Percentiles rank a stretch among this genome's conserved stretches.
Conservation (phyloP, 2,113 vertebrate species). For the Campylomormyrus tamandua region DNA sequence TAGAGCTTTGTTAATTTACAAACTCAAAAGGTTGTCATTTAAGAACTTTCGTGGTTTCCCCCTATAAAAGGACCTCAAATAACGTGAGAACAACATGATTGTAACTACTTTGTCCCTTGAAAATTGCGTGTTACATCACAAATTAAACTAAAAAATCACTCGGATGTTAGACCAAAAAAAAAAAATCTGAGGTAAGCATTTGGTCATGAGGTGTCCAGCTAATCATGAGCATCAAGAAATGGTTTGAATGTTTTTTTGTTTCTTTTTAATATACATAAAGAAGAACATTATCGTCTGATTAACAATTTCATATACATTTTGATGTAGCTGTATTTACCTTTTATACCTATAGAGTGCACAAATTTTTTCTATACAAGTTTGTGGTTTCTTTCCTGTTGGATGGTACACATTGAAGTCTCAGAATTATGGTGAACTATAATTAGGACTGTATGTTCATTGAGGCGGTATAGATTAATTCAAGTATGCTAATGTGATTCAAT, state of each 20-base stretch:
- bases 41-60: background rate
- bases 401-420: background rate
- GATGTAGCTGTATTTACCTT: background rate
- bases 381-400: too few species aligned
- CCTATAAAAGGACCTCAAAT: background rate
- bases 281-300: background rate
- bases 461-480: conserved; percentile 64
- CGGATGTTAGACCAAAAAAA: background rate
- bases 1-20: background rate
- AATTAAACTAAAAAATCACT: background rate
- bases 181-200: background rate
- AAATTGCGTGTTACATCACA: too few species aligned
- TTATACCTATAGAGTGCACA: background rate
- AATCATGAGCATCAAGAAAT: background rate
- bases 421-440: conserved; percentile 46
- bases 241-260: background rate
- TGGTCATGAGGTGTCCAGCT: background rate
- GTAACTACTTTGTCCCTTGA: too few species aligned
- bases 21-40: background rate
- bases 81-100: too few species aligned
- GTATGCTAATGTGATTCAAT: conserved; percentile 72
- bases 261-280: background rate
- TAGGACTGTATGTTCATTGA: conserved; percentile 52
- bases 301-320: background rate
- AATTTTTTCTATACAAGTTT: background rate